Evolutionary conservation across 1,140 invertebrate genomes (phyloP).

Genomic region (Linepithema humile): DNA sequence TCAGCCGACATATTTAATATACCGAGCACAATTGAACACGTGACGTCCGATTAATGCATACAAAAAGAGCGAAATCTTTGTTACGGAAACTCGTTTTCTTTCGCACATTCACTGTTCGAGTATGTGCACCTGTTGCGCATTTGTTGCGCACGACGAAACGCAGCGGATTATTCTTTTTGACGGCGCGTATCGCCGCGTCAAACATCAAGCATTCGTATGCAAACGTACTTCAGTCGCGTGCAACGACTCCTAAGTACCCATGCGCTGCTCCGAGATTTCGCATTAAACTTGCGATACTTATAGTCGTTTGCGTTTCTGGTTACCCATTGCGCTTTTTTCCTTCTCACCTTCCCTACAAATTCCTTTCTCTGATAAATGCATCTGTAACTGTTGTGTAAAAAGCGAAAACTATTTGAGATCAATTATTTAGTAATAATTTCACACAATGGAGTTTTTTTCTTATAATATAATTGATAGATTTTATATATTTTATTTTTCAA

Average conservation of each 20-base stretch:
- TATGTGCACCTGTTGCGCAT: conserved; percentile 73
- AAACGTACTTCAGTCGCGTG: conserved; percentile 40
- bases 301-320: not conserved
- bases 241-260: not conserved
- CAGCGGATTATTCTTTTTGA: conserved; percentile 67
- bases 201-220: conserved; percentile 60
- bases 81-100: conserved; percentile 17
- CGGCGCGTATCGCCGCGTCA: conserved; percentile 34
- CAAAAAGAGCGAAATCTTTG: conserved; percentile 13
- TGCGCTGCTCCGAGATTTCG: not conserved
- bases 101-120: conserved; percentile 37
- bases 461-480: too few species aligned
- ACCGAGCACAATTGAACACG: not conserved
- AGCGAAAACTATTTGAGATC: too few species aligned
- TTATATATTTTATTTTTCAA: too few species aligned
- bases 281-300: conserved; percentile 26
- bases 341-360: too few species aligned
- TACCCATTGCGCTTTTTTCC: not conserved
- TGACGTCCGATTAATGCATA: conserved; percentile 5
- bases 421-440: too few species aligned
- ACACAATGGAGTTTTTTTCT: too few species aligned
- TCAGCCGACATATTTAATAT: not conserved
- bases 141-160: conserved; percentile 67
- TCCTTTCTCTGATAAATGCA: too few species aligned
- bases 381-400: too few species aligned